These are phyloP conservation scores for Cylindroiulus punctatus DNA, from an alignment of 2,888 invertebrate genomes.

Conservation along the genomic window DNA sequence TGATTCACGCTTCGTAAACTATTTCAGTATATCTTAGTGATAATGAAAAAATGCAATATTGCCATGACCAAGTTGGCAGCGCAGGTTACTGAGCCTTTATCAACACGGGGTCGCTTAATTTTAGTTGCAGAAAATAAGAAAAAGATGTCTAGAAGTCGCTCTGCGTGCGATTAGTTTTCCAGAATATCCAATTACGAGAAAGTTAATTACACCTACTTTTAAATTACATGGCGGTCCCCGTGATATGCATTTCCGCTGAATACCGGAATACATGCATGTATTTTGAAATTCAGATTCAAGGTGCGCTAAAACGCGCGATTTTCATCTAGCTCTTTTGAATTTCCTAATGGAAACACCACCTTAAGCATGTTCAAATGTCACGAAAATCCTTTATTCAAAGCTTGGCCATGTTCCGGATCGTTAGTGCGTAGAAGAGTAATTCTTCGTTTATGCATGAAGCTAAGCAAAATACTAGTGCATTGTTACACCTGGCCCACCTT, in stretches of 20 bases:
- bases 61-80: background rate
- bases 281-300: conserved; percentile 29
- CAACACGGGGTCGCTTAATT: background rate
- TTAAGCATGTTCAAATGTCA: conserved; percentile 43
- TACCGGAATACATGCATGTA: conserved; percentile 26
- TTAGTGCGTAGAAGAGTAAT: conserved; percentile 25
- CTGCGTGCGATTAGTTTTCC: conserved; percentile 36
- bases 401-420: conserved; percentile 45
- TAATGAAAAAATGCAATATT: background rate
- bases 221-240: conserved; percentile 39
- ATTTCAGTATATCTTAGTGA: background rate
- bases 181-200: conserved; percentile 11
- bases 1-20: background rate
- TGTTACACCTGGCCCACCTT: conserved; percentile 42
- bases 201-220: conserved; percentile 27
- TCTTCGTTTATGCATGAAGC: conserved; percentile 40
- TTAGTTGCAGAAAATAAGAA: background rate
- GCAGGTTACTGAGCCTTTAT: background rate
- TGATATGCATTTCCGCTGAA: conserved; percentile 40
- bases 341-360: conserved; percentile 30
- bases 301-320: conserved; percentile 27
- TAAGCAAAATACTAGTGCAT: background rate
- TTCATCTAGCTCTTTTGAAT: conserved; percentile 39
- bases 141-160: background rate
- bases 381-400: conserved; percentile 47